phyloP scores from a whole-genome alignment of 2,888 invertebrate genomes.

The Mimas tiliae region DNA sequence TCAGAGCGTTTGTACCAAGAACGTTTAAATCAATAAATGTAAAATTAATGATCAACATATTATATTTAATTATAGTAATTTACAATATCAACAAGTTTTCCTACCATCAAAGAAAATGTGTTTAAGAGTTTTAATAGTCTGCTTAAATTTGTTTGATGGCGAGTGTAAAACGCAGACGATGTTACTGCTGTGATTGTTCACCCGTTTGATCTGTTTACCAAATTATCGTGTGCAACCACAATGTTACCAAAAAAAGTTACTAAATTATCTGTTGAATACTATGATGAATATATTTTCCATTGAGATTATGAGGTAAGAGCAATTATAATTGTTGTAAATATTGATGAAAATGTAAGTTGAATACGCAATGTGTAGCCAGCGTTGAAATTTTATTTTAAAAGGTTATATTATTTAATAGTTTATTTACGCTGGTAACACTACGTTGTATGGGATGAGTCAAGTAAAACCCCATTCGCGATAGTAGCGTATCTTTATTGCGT shows the following conservation, averaged over 20 bases:
- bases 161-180: slow-evolving; percentile 10
- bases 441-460: slow-evolving; percentile 43
- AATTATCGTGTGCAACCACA: slow-evolving; percentile 5
- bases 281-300: slow-evolving; percentile 49
- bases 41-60: background rate
- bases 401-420: slow-evolving; percentile 22
- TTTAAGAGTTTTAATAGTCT: no score
- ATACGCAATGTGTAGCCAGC: slow-evolving; percentile 33
- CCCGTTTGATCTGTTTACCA: background rate
- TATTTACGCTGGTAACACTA: slow-evolving; percentile 34
- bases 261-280: slow-evolving; percentile 42
- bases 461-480: slow-evolving; percentile 70
- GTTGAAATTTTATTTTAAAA: slow-evolving; percentile 25
- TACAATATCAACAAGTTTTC: background rate
- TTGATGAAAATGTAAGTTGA: slow-evolving; percentile 41
- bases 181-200: background rate
- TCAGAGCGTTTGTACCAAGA: background rate
- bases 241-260: slow-evolving; percentile 12
- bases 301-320: slow-evolving; percentile 49
- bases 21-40: background rate
- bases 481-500: slow-evolving; percentile 49
- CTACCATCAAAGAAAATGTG: background rate
- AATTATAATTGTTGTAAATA: slow-evolving; percentile 69
- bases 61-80: background rate
- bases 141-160: background rate